phyloP scores from a whole-genome alignment of 53 echinoderm and acorn worm species.

The Luidia sarsii region DNA sequence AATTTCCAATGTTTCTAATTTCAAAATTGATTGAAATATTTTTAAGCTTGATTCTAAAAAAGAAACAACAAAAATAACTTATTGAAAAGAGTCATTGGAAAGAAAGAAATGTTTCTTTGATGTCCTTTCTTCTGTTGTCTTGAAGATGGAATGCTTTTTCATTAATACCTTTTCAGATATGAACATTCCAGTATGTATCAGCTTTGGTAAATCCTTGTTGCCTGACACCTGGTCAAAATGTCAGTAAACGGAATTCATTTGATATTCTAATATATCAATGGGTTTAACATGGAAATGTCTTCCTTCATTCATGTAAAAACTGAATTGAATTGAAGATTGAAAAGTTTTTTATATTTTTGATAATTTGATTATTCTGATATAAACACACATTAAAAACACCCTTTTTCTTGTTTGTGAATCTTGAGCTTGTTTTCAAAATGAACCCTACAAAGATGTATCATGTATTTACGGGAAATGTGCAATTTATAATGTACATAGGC shows the following conservation, averaged over 20 bases:
- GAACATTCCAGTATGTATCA: slow-evolving; percentile 24
- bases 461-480: slow-evolving; percentile 36
- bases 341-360: slow-evolving; percentile 53
- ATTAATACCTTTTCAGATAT: no score
- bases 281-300: slow-evolving; percentile 6
- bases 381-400: background rate
- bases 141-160: no score
- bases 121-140: no score
- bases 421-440: background rate
- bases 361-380: slow-evolving; percentile 28
- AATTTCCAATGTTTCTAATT: no score
- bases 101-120: background rate
- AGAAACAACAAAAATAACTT: background rate
- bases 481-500: slow-evolving; percentile 40
- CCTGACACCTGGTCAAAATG: background rate
- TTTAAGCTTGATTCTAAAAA: background rate
- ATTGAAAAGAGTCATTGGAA: background rate
- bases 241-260: background rate
- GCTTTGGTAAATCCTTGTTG: background rate
- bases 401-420: slow-evolving; percentile 8
- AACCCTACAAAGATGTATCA: background rate
- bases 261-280: background rate
- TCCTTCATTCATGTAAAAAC: slow-evolving; percentile 5
- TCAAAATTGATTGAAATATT: no score
- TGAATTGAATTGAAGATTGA: background rate